Evolutionary conservation across 2,113 vertebrate species (phyloP).

Genomic region (Laticauda colubrina): DNA sequence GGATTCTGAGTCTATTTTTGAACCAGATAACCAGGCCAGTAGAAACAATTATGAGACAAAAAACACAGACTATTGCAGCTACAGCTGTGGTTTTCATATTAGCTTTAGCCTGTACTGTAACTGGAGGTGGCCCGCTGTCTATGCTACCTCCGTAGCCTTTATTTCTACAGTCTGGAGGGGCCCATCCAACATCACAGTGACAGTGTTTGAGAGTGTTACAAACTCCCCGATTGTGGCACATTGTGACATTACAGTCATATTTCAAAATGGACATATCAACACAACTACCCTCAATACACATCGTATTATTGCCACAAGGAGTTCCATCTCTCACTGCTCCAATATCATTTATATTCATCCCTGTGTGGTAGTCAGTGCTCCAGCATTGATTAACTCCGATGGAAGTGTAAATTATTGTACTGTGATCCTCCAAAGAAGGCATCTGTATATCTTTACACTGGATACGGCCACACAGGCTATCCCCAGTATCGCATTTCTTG

Average conservation of each 20-base stretch:
- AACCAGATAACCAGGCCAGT: too few species aligned
- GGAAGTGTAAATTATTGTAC: constrained; percentile 17
- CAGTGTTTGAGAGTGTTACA: constrained; percentile 83
- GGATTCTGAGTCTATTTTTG: too few species aligned
- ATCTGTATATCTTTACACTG: constrained; percentile 35
- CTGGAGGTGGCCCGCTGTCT: constrained; percentile 66
- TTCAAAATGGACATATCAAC: too few species aligned
- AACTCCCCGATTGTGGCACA: too few species aligned
- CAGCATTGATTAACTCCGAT: neutral
- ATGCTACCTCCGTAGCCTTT: constrained; percentile 80
- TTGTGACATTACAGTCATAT: too few species aligned
- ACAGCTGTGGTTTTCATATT: too few species aligned
- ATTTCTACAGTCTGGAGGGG: constrained; percentile 72
- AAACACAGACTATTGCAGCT: too few species aligned
- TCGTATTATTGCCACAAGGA: too few species aligned
- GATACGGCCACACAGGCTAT: constrained; percentile 25
- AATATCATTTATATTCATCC: too few species aligned
- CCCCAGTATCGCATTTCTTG: neutral
- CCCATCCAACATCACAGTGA: constrained; percentile 80
- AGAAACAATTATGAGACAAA: too few species aligned
- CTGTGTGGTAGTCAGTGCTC: constrained; percentile 18
- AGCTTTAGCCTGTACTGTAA: neutral
- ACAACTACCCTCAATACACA: too few species aligned
- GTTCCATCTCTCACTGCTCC: too few species aligned
- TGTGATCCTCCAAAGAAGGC: neutral